A percentile compares a stretch with the other conserved stretches of the same genome.
phyloP scores from a whole-genome alignment of 2,797 vertebrate genomes.

The Xyrichtys novacula region DNA sequence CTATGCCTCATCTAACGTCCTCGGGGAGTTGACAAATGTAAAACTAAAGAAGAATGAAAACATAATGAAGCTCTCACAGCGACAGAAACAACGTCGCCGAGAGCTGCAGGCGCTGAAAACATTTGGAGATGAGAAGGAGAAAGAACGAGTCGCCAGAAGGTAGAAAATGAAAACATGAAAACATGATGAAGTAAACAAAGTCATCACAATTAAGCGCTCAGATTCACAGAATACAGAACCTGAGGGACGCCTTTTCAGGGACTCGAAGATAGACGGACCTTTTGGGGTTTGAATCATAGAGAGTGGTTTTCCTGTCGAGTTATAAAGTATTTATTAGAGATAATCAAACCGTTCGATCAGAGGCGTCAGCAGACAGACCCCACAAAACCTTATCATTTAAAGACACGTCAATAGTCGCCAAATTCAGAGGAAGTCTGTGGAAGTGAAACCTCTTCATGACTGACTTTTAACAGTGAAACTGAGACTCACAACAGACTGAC shows the following conservation, averaged over 20 bases:
- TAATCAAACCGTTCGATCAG: no score
- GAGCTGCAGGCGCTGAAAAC: constrained; percentile 57
- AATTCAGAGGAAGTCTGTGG: no score
- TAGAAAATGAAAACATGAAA: constrained; percentile 44
- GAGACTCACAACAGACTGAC: no score
- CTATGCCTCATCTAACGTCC: neutral
- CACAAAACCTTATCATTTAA: no score
- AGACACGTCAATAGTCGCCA: no score
- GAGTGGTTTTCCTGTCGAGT: neutral
- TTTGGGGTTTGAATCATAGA: neutral
- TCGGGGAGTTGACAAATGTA: constrained; percentile 14
- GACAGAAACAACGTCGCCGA: constrained; percentile 64
- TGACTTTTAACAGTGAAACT: no score
- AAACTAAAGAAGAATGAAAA: constrained; percentile 49
- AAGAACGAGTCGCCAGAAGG: constrained; percentile 57
- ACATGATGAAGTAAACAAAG: constrained; percentile 54
- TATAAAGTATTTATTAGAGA: no score
- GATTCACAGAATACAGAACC: constrained; percentile 25
- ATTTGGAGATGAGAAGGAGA: constrained; percentile 55
- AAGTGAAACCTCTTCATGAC: no score
- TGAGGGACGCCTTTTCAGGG: constrained; percentile 7
- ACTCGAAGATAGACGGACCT: neutral
- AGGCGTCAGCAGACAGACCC: no score
- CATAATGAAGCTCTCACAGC: constrained; percentile 16
- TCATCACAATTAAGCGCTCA: constrained; percentile 36